Evolutionary conservation across 92 coral and sea anemone genomes (phyloP).

Genomic region (Montipora capitata): DNA sequence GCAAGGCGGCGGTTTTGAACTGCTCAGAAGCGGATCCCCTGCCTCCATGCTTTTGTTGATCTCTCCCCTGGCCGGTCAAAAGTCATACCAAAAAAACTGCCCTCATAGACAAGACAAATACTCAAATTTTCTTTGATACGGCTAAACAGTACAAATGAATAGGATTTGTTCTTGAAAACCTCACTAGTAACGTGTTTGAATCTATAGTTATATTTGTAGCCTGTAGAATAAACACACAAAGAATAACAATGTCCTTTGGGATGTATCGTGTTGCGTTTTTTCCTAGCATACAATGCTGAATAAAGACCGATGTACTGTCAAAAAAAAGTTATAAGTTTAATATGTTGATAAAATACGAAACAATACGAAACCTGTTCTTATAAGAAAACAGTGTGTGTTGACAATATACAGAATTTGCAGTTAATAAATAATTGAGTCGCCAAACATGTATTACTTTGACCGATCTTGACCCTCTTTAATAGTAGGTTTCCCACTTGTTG

Average conservation of each 20-base stretch:
- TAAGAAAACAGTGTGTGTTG: neutral
- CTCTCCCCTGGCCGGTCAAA: neutral
- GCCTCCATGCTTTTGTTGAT: no score
- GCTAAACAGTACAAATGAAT: neutral
- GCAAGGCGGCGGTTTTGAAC: no score
- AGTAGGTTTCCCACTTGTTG: no score
- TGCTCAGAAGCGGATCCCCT: no score
- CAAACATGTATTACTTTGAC: no score
- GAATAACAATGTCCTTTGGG: neutral
- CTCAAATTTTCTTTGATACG: neutral
- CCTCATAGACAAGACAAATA: neutral
- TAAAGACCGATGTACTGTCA: neutral
- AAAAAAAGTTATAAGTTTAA: neutral
- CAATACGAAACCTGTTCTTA: neutral
- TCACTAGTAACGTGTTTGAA: neutral
- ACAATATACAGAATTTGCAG: no score
- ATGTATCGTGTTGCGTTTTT: neutral
- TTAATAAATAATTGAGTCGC: no score
- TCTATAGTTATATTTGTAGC: no score
- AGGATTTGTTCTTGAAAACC: neutral
- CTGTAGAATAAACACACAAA: no score
- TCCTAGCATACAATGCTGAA: neutral
- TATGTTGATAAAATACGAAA: neutral
- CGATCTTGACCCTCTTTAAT: no score
- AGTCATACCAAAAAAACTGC: neutral